Percentiles rank a stretch among this genome's conserved stretches.
These are phyloP conservation scores for Drosophila subsilvestris DNA, from an alignment of 2,888 invertebrate species.

Conservation along the genomic window DNA sequence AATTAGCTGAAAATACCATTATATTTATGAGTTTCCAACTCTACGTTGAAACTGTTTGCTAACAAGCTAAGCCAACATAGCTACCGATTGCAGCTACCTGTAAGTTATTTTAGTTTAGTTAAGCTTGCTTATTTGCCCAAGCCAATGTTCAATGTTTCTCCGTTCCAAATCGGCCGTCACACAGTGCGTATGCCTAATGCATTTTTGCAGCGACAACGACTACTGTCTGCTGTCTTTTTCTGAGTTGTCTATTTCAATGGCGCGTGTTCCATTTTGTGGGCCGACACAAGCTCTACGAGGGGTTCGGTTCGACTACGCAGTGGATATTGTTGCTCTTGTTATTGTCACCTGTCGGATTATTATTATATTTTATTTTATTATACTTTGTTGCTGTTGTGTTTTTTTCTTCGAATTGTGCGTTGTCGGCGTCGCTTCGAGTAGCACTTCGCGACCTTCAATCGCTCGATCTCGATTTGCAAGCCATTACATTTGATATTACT, in stretches of 20 bases:
- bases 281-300: slow-evolving; percentile 54
- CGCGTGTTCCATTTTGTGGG: slow-evolving; percentile 63
- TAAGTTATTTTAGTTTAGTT: slow-evolving; percentile 50
- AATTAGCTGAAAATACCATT: slow-evolving; percentile 48
- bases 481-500: slow-evolving; percentile 69
- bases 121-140: slow-evolving; percentile 44
- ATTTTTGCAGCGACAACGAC: slow-evolving; percentile 40
- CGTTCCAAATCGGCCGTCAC: slow-evolving; percentile 56
- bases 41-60: slow-evolving; percentile 43
- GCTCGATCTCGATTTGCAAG: slow-evolving; percentile 74
- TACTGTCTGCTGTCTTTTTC: slow-evolving; percentile 21
- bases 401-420: slow-evolving; percentile 62
- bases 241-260: slow-evolving; percentile 53
- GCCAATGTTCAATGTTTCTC: slow-evolving; percentile 16
- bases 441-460: slow-evolving; percentile 59
- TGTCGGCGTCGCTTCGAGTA: slow-evolving; percentile 47
- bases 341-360: slow-evolving; percentile 79
- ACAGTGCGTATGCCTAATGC: slow-evolving; percentile 69
- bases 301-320: slow-evolving; percentile 6
- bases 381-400: slow-evolving; percentile 11
- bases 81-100: slow-evolving; percentile 55
- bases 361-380: slow-evolving; percentile 52
- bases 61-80: slow-evolving; percentile 59
- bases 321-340: slow-evolving; percentile 60
- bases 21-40: slow-evolving; percentile 39